A percentile compares a stretch with the other conserved stretches of the same genome.
phyloP scores from a whole-genome alignment of 1,140 invertebrate genomes.

The Daktulosphaira vitifoliae region DNA sequence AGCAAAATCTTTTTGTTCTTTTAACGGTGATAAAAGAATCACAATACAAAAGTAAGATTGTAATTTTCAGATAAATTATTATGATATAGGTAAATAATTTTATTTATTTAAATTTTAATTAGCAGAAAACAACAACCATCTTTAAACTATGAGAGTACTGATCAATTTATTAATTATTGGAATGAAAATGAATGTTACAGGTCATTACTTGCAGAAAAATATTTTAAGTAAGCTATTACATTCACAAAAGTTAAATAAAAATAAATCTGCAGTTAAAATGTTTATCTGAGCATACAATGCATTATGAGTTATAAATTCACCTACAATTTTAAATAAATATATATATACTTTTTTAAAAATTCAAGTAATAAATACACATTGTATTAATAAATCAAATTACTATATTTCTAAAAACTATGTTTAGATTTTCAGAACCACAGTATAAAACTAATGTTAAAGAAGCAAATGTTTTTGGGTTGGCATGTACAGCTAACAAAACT shows the following conservation, averaged over 20 bases:
- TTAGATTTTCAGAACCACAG: conserved; percentile 19
- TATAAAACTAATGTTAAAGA: neutral
- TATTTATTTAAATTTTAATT: neutral
- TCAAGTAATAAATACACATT: neutral
- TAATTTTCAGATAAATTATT: too few relatives aligned
- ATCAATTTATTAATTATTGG: conserved; percentile 6
- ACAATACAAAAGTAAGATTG: conserved; percentile 10
- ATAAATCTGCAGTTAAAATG: too few relatives aligned
- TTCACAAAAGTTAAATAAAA: neutral
- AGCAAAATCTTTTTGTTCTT: neutral
- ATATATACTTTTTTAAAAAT: neutral
- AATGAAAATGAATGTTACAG: conserved; percentile 18
- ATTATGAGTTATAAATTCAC: too few relatives aligned
- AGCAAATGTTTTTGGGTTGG: conserved; percentile 43
- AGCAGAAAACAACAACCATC: neutral
- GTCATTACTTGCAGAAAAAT: conserved; percentile 19
- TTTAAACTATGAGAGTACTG: conserved; percentile 9
- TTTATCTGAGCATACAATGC: too few relatives aligned
- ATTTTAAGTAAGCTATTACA: conserved; percentile 24
- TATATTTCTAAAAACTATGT: neutral
- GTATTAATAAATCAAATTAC: neutral
- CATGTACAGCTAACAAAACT: conserved; percentile 56
- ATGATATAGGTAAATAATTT: too few relatives aligned
- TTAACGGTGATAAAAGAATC: too few relatives aligned
- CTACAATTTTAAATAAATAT: neutral